Conservation (phyloP, 2,113 vertebrate genomes). For the Pomatorhinus ruficollis region DNA sequence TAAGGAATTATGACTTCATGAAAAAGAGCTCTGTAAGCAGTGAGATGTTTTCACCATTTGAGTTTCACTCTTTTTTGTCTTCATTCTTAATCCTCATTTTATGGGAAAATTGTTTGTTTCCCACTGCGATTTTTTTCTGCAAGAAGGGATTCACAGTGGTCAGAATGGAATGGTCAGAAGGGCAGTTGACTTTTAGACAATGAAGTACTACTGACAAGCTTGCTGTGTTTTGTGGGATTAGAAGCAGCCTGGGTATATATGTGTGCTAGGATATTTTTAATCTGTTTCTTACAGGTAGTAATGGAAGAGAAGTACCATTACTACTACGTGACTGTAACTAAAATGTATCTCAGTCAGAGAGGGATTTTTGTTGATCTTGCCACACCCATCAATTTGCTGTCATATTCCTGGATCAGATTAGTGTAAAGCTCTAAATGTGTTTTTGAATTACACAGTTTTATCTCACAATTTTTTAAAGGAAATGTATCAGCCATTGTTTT, state of each 20-base stretch:
- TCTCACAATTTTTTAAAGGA: neutral
- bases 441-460: neutral
- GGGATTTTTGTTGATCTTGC: neutral
- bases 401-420: neutral
- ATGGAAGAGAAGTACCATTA: neutral
- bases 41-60: neutral
- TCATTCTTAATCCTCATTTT: neutral
- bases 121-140: accelerated
- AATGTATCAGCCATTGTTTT: neutral
- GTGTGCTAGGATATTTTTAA: neutral
- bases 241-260: neutral
- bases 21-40: neutral
- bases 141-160: neutral
- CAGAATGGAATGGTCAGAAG: neutral
- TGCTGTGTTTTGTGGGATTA: neutral
- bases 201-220: neutral
- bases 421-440: neutral
- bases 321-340: neutral
- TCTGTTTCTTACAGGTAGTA: neutral
- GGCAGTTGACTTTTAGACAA: neutral
- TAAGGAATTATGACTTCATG: neutral
- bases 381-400: neutral
- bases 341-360: neutral
- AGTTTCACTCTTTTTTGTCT: neutral
- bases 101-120: neutral